phyloP scores from a whole-genome alignment of 2,797 vertebrate genomes.

The Onychomys leucogaster region DNA sequence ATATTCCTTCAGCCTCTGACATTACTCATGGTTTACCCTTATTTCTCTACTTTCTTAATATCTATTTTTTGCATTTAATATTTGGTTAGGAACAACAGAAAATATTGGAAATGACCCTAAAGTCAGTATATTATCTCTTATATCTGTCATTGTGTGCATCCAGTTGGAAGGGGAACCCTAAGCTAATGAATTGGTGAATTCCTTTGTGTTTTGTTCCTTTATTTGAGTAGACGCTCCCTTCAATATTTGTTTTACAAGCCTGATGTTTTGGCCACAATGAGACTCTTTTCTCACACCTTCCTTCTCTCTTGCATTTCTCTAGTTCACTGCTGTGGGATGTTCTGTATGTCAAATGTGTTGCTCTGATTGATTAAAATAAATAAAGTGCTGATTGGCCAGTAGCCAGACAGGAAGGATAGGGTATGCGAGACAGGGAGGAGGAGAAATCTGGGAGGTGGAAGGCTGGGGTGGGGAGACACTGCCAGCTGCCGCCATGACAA shows the following conservation, averaged over 20 bases:
- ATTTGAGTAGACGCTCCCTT: not conserved
- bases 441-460: too few species aligned
- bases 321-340: too few species aligned
- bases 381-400: too few species aligned
- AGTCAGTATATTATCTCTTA: not conserved
- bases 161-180: not conserved
- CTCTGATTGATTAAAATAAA: too few species aligned
- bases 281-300: not conserved
- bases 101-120: not conserved
- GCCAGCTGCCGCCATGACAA: too few species aligned
- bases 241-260: not conserved
- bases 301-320: not conserved
- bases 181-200: not conserved
- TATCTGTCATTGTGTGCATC: not conserved
- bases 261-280: not conserved
- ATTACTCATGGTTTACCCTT: not conserved
- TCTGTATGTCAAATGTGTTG: too few species aligned
- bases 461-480: too few species aligned
- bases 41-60: constrained; percentile 27
- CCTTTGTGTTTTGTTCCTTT: not conserved
- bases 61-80: not conserved
- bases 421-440: too few species aligned
- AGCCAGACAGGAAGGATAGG: too few species aligned
- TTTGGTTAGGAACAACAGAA: not conserved
- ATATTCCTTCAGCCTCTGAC: not conserved